phyloP scores from a whole-genome alignment of 1,140 invertebrate genomes.

The Dolichoris vasculosae region DNA sequence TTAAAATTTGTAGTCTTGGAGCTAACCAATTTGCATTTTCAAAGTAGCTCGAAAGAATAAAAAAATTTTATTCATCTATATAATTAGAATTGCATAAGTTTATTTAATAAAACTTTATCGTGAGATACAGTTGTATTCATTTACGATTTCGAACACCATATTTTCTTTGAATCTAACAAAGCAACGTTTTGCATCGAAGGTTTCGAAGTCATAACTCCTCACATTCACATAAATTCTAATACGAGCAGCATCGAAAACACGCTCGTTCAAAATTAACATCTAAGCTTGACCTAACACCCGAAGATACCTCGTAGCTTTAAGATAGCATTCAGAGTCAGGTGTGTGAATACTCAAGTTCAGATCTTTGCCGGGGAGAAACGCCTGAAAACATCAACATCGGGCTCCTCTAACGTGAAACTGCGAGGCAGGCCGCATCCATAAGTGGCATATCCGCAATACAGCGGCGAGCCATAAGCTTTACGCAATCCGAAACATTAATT shows the following conservation, averaged over 20 bases:
- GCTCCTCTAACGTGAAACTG: too few species aligned
- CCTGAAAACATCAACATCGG: too few species aligned
- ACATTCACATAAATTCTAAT: neutral
- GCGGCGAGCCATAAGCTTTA: slow-evolving; percentile 57
- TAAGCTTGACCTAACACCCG: neutral
- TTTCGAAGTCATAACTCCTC: neutral
- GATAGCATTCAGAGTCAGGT: neutral
- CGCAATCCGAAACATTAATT: slow-evolving; percentile 73
- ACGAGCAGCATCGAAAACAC: neutral
- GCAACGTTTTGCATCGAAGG: too few species aligned
- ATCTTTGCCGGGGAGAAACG: too few species aligned
- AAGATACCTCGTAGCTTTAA: neutral
- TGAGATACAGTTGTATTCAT: neutral
- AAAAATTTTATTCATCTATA: too few species aligned
- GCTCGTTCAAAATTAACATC: neutral
- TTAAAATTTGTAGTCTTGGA: too few species aligned
- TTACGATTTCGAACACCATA: neutral
- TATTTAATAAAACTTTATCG: neutral
- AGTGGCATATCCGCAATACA: slow-evolving; percentile 61
- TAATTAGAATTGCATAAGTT: too few species aligned
- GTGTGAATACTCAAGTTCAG: neutral
- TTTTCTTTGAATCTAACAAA: neutral
- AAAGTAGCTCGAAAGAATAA: too few species aligned
- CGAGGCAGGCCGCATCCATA: slow-evolving; percentile 62
- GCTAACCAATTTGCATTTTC: too few species aligned